These are phyloP conservation scores for Carcharodon carcharias DNA, from an alignment of 2,797 vertebrate genomes.

Conservation along the genomic window DNA sequence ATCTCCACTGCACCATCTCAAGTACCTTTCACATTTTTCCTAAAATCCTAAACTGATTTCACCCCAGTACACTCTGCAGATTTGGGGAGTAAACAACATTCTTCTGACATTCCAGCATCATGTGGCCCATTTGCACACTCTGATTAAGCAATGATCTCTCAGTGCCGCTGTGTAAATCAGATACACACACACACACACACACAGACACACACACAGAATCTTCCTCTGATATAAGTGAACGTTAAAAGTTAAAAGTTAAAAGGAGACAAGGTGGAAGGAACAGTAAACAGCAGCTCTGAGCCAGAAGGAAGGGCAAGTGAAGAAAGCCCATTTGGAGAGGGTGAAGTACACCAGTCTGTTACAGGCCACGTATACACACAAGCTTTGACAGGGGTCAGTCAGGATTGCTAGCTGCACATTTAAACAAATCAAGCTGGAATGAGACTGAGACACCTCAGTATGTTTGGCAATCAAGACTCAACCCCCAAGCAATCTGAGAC, in stretches of 20 bases:
- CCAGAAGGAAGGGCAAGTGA: constrained; percentile 4
- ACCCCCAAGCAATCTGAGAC: background rate
- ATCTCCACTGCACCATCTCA: too few species aligned
- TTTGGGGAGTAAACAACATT: background rate
- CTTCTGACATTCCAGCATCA: background rate
- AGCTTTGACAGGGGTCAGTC: background rate
- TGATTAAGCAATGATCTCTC: background rate
- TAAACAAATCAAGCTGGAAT: background rate
- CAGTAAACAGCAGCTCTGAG: constrained; percentile 24
- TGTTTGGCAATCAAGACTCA: background rate
- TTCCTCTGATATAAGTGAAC: background rate
- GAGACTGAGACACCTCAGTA: background rate
- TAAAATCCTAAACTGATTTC: too few species aligned
- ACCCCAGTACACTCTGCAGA: background rate
- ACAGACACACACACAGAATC: background rate
- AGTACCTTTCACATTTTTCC: too few species aligned
- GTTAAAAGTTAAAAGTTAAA: background rate
- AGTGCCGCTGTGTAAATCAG: background rate
- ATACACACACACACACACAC: background rate
- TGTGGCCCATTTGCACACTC: background rate
- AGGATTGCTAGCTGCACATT: background rate
- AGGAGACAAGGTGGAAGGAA: background rate
- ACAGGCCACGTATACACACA: background rate
- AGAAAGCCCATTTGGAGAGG: background rate
- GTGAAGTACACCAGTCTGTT: background rate